A percentile compares a stretch with the other conserved stretches of the same genome.
phyloP scores from a whole-genome alignment of 2,888 invertebrate genomes.

The Lasioglossum marginatum region DNA sequence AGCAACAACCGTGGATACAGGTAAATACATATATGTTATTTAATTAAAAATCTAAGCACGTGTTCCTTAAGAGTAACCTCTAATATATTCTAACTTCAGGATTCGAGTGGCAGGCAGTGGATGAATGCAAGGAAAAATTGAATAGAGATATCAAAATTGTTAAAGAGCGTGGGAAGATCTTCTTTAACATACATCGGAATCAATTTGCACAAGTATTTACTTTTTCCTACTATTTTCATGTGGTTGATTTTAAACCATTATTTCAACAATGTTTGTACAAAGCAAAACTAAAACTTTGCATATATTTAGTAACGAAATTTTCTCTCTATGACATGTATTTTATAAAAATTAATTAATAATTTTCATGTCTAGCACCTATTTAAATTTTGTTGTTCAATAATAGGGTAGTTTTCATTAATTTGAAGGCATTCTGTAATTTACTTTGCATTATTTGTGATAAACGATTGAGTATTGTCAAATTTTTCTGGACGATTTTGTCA shows the following conservation, averaged over 20 bases:
- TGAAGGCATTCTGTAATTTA: no score
- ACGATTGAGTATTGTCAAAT: no score
- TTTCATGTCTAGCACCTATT: not conserved
- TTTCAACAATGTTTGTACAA: not conserved
- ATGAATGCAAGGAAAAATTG: conserved; percentile 76
- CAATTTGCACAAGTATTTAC: conserved; percentile 72
- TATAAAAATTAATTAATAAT: not conserved
- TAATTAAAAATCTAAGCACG: conserved; percentile 16
- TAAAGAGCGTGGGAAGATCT: conserved; percentile 76
- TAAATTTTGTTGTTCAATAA: not conserved
- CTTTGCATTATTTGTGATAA: no score
- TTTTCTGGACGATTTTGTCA: no score
- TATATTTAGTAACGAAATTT: not conserved
- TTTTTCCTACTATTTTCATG: not conserved
- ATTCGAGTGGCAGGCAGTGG: conserved; percentile 78
- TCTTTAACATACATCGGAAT: conserved; percentile 69
- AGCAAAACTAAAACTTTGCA: not conserved
- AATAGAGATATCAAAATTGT: conserved; percentile 63
- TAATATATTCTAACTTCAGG: conserved; percentile 62
- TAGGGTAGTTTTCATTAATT: no score
- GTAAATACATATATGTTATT: conserved; percentile 45
- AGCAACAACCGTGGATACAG: conserved; percentile 75
- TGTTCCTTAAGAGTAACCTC: conserved; percentile 56
- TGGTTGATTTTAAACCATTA: not conserved
- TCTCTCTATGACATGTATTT: not conserved